Evolutionary conservation across 2,113 vertebrate genomes (phyloP), one percentile per base, ranked within the genome.

Genomic region (Nicator chloris): DNA sequence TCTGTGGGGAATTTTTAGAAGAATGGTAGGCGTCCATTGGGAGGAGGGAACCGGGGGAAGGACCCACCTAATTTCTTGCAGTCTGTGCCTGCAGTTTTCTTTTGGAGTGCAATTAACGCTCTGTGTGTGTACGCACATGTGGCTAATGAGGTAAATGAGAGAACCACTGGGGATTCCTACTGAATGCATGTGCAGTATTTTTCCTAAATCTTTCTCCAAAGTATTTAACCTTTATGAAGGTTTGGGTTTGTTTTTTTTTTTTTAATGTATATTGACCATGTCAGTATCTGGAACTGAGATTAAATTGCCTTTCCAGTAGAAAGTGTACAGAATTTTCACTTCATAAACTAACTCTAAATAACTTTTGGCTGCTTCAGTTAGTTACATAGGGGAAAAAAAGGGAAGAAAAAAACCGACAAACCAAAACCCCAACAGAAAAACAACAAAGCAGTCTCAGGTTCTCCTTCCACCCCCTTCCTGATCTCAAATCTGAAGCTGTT

Each of bases 61-160:
- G 83, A 92, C 88, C 64, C 51, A 86, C 65, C 71, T 86, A 1
- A 64, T 96, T 95, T 93, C 79, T 90, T 93, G 60, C 57, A 81
- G 68, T 82, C 85, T 90, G 56, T 71, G 85, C 85, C 88, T 93
- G 88, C 90, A 71, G 92, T 90, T 96, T 94, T 93, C 93, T 94
- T 95, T 77, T 45, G 57, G 76, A 88, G 82, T 60, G 92, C 93
- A 96, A 92, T 97, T 97, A 95, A 50, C 90, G n/a, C 95, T 59
- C 68, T 56, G 35, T 83, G 56, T 95, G 90, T 60, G 57, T 37
- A 68, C 3, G 0, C 0, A 3, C 79, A 11, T 66, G 82, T 63
- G 30, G 73, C 56, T 94, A 93, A 92, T 88, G 90, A 94, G 82
- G 79, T 68, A 93, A 95, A 94, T 71, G 88, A 94, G 94, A 73